phyloP scores from a whole-genome alignment of 2,888 invertebrate species.

The Dioctria rufipes region DNA sequence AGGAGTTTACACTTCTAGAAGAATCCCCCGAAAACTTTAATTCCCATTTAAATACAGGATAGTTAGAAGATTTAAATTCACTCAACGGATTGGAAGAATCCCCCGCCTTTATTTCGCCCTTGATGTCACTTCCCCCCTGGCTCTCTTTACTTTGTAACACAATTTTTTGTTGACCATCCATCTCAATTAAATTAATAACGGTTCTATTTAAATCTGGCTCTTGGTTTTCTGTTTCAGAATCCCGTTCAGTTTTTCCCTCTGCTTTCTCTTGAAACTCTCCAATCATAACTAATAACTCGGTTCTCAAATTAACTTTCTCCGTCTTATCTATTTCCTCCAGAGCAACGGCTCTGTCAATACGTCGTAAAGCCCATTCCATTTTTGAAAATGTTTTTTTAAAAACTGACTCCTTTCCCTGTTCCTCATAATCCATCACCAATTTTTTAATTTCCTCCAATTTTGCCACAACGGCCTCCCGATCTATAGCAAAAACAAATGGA shows the following conservation, averaged over 20 bases:
- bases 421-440: not conserved
- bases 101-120: not conserved
- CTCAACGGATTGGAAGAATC: not conserved
- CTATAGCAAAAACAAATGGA: not conserved
- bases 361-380: not conserved
- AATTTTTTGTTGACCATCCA: not conserved
- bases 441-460: not conserved
- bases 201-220: not conserved
- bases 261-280: not conserved
- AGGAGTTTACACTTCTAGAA: not conserved
- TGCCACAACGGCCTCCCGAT: not conserved
- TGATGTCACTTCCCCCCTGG: not conserved
- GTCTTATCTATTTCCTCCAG: not conserved
- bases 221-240: not conserved
- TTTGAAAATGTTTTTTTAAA: no score
- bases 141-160: not conserved
- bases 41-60: not conserved
- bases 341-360: not conserved
- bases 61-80: not conserved
- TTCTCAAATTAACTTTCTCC: not conserved
- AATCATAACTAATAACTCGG: not conserved
- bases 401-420: not conserved
- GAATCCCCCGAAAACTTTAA: not conserved
- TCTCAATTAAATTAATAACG: not conserved
- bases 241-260: not conserved